Base-by-base conservation (phyloP, 2,797 vertebrate genomes). In the Pantherophis vulpinus region DNA sequence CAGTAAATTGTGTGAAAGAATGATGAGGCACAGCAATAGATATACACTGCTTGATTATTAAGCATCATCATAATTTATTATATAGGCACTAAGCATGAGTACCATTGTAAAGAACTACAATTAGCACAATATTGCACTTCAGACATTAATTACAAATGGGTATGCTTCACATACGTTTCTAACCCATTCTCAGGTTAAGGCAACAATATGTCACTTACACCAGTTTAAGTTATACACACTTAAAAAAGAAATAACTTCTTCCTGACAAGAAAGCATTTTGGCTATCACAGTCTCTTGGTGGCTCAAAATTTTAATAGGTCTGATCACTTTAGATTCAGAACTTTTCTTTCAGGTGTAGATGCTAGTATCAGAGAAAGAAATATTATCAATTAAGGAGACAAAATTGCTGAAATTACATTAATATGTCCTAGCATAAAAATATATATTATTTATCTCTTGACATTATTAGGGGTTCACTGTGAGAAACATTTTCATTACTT, bases 341-440 rank as follows among this genome's bases (percentile, higher is more conserved):
- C 13, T 9, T 51, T 74, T 55, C 37, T 27, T 42, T 3, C 0
- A 91, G 37, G 92, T 0, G 10, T n/a, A 87, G 74, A 29, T 90
- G 29, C 11, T 60, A 74, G 12, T 54, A 66, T 63, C 0, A 25
- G 89, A 90, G 0, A 87, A 37, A n/a, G 0, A 4, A 66, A 20
- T 91, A 59, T 7, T 29, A 92, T 90, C 94, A 91, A 91, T 90
- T 4, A 55, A 91, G 63, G 8, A 66, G 29, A n/a, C 58, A 89
- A 0, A 0, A 59, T 59, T 9, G 1, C 88, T 92, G 54, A 90
- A 93, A 91, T n/a, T 4, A 95, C 96, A 93, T 91, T 93, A 92
- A 88, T 2, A 0, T 55, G 51, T 8, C 63, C 61, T 79, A 2
- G 94, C 90, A 93, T 94, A 90, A 91, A 94, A 94, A 95, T 74